phyloP scores from a whole-genome alignment of 2,888 invertebrate species.

The Schizotus pectinicornis region DNA sequence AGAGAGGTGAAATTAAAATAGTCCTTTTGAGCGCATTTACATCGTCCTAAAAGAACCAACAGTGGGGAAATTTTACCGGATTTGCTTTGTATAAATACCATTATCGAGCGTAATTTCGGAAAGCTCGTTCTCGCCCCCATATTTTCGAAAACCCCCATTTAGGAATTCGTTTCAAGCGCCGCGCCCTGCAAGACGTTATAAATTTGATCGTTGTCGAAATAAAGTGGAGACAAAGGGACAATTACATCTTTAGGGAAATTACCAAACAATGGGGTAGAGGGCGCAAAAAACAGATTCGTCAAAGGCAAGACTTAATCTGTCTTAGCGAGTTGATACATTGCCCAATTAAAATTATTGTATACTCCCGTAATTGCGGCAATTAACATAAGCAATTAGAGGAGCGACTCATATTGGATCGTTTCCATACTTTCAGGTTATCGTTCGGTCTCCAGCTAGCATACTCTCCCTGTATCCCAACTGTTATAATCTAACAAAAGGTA shows the following conservation, averaged over 20 bases:
- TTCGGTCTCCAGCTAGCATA: constrained; percentile 8
- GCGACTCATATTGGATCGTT: background rate
- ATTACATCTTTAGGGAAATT: constrained; percentile 15
- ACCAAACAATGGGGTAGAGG: constrained; percentile 12
- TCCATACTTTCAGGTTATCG: constrained; percentile 3
- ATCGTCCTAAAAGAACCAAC: constrained; percentile 32
- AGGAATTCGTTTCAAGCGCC: no score
- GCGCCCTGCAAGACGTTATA: constrained; percentile 3
- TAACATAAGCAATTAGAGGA: constrained; percentile 13
- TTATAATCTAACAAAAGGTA: constrained; percentile 30
- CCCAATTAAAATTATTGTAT: constrained; percentile 12
- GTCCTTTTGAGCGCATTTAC: constrained; percentile 33
- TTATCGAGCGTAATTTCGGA: constrained; percentile 13
- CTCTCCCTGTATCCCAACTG: constrained; percentile 18
- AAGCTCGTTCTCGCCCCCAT: constrained; percentile 1
- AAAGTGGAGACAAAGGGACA: constrained; percentile 12
- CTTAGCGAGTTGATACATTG: constrained; percentile 14
- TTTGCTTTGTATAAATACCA: constrained; percentile 21
- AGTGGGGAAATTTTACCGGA: constrained; percentile 24
- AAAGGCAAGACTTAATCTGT: constrained; percentile 12
- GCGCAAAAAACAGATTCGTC: constrained; percentile 17
- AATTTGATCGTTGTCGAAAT: constrained; percentile 21
- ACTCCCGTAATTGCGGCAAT: constrained; percentile 10
- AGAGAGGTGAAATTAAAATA: constrained; percentile 39
- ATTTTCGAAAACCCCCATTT: background rate